A percentile compares a stretch with the other conserved stretches of the same genome.
phyloP scores from a whole-genome alignment of 2,888 invertebrate species.

The Dorcus parallelipipedus region DNA sequence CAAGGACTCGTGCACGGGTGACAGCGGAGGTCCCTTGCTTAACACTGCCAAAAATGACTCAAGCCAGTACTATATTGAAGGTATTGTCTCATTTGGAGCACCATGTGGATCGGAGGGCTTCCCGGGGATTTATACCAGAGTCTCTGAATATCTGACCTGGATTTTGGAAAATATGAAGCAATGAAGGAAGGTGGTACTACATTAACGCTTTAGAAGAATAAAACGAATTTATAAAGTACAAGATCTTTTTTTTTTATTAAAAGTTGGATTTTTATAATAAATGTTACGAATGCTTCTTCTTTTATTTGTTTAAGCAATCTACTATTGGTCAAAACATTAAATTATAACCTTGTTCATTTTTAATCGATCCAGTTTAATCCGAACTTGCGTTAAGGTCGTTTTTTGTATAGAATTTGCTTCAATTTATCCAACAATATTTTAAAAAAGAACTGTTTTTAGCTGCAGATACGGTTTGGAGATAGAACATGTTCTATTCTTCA shows the following conservation, averaged over 20 bases:
- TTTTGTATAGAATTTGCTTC: too few relatives aligned
- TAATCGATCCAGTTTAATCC: too few relatives aligned
- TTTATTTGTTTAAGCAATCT: neutral
- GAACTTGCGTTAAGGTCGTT: too few relatives aligned
- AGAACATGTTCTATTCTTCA: too few relatives aligned
- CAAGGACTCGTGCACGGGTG: slow-evolving; percentile 63
- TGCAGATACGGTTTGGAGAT: too few relatives aligned
- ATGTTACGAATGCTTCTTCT: neutral
- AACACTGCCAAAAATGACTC: slow-evolving; percentile 45
- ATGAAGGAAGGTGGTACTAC: neutral
- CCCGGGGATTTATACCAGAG: slow-evolving; percentile 65
- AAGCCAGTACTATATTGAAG: slow-evolving; percentile 47
- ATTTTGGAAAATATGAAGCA: slow-evolving; percentile 45
- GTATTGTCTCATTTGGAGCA: slow-evolving; percentile 57
- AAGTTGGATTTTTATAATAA: neutral
- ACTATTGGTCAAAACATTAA: too few relatives aligned
- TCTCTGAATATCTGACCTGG: slow-evolving; percentile 58
- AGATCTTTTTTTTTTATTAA: neutral
- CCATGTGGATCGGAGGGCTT: slow-evolving; percentile 51
- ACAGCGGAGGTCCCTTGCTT: slow-evolving; percentile 64
- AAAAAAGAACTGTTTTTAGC: too few relatives aligned
- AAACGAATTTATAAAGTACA: neutral
- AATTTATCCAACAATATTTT: too few relatives aligned
- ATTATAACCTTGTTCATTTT: too few relatives aligned
- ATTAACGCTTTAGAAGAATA: neutral